Percentiles rank a stretch among this genome's conserved stretches.
These are phyloP conservation scores for Dynastes hyllus DNA, from an alignment of 2,888 invertebrate genomes.

Conservation along the genomic window DNA sequence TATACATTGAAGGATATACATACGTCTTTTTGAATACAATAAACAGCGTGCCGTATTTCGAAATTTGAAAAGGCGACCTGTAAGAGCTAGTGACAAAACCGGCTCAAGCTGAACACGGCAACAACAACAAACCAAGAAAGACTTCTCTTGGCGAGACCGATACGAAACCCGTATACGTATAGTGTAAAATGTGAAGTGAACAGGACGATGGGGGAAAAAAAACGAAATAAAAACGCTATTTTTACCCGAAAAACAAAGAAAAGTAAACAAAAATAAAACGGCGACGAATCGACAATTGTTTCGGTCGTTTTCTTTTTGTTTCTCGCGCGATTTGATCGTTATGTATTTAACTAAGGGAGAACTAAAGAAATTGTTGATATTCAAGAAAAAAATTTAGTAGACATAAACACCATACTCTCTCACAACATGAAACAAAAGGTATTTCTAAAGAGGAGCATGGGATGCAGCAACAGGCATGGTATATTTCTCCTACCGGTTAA, in stretches of 20 bases:
- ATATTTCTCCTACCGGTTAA: slow-evolving; percentile 5
- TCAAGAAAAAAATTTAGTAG: not conserved
- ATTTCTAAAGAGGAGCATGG: not conserved
- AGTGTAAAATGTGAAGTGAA: not conserved
- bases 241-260: slow-evolving; percentile 10
- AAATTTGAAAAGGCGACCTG: slow-evolving; percentile 48
- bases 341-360: not conserved
- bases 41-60: slow-evolving; percentile 37
- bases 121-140: slow-evolving; percentile 39
- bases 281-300: not conserved
- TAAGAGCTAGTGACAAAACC: slow-evolving; percentile 64
- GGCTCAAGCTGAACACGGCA: slow-evolving; percentile 62
- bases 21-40: slow-evolving; percentile 17
- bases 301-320: not conserved
- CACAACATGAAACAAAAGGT: slow-evolving; percentile 2
- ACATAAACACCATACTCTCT: slow-evolving; percentile 48
- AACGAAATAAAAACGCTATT: slow-evolving; percentile 39
- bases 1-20: too few species aligned
- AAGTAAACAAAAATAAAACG: not conserved
- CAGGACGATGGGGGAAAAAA: not conserved
- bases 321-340: not conserved
- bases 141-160: slow-evolving; percentile 10
- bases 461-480: slow-evolving; percentile 4
- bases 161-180: not conserved
- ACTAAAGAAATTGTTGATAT: not conserved